Conservation (phyloP, 2,113 vertebrate species). For the Puffinus mauretanicus region DNA sequence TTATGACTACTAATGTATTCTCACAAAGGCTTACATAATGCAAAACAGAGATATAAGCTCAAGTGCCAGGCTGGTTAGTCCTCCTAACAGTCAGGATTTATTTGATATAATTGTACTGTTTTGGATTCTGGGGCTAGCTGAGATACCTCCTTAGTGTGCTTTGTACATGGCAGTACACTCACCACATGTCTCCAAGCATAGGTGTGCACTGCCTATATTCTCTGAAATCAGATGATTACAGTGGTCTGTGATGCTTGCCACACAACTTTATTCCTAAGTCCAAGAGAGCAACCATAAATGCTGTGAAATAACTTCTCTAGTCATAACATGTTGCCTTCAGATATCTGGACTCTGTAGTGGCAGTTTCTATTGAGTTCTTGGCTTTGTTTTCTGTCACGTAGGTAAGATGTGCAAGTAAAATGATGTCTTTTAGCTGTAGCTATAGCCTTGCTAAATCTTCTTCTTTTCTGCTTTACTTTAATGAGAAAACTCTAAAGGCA, state of each 20-base stretch:
- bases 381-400: not conserved
- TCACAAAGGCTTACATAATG: not conserved
- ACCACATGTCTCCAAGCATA: not conserved
- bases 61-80: not conserved
- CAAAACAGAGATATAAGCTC: not conserved
- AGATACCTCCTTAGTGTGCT: not conserved
- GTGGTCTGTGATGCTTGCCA: not conserved
- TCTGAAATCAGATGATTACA: not conserved
- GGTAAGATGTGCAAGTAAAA: not conserved
- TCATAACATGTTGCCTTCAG: not conserved
- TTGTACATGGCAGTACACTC: not conserved
- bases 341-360: not conserved
- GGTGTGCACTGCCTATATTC: accelerated
- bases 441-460: not conserved
- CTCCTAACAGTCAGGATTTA: not conserved
- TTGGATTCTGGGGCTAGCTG: not conserved
- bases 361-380: not conserved
- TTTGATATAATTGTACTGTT: not conserved
- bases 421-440: not conserved
- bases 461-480: not conserved
- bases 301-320: not conserved
- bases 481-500: not conserved
- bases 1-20: not conserved
- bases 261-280: not conserved
- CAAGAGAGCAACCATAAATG: not conserved